Conservation (phyloP, 2,797 vertebrate species). For the Rhincodon typus region DNA sequence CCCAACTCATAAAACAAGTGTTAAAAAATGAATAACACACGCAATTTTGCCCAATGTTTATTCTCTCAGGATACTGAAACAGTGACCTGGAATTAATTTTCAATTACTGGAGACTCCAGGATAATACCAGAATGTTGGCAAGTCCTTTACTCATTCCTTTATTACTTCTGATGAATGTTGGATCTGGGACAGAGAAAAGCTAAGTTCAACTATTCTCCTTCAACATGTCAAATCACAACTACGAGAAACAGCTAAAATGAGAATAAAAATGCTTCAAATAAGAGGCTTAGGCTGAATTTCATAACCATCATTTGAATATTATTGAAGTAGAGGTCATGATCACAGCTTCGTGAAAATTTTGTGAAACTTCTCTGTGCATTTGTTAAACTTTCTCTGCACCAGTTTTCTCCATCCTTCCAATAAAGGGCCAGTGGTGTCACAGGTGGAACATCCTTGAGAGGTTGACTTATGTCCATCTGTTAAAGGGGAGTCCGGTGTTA, state of each 20-base stretch:
- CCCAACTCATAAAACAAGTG: not conserved
- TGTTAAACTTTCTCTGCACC: not conserved
- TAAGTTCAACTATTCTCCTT: not conserved
- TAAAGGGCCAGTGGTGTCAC: not conserved
- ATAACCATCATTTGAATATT: not conserved
- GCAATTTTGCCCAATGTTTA: not conserved
- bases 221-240: not conserved
- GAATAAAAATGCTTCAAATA: not conserved
- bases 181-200: not conserved
- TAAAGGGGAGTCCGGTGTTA: not conserved
- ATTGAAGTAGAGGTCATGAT: not conserved
- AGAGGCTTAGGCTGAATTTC: not conserved
- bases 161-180: not conserved
- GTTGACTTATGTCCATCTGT: not conserved
- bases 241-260: not conserved
- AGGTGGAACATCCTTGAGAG: not conserved
- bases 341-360: not conserved
- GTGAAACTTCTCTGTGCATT: not conserved
- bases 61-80: not conserved
- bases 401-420: not conserved
- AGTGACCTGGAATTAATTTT: not conserved
- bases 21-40: not conserved
- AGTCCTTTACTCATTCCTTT: not conserved
- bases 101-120: not conserved
- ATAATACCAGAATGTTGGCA: not conserved